Percentiles rank a stretch among this genome's conserved stretches.
phyloP scores from a whole-genome alignment of 2,113 vertebrate genomes.

The Taurulus bubalis region DNA sequence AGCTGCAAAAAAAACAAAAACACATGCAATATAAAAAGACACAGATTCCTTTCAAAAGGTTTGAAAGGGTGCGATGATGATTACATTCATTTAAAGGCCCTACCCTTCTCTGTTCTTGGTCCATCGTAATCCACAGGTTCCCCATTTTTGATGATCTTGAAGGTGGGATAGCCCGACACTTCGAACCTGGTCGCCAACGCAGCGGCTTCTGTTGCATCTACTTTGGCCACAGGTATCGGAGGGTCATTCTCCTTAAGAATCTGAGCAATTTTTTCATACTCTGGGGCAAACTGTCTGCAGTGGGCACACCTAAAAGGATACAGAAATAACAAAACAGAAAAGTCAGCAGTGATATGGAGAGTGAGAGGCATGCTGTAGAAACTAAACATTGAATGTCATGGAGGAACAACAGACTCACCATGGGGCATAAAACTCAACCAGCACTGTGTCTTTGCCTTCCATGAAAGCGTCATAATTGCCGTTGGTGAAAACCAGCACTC shows the following conservation, averaged over 20 bases:
- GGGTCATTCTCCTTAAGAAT: conserved; percentile 91
- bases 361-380: background rate
- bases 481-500: conserved; percentile 90
- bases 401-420: conserved; percentile 83
- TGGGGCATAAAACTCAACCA: conserved; percentile 97
- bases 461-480: conserved; percentile 92
- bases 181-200: conserved; percentile 88
- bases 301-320: conserved; percentile 91
- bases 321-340: background rate
- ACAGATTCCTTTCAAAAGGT: background rate
- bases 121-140: conserved; percentile 94
- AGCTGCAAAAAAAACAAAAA: conserved; percentile 80
- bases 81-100: accelerated
- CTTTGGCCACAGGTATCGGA: conserved; percentile 93
- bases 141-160: conserved; percentile 97
- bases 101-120: conserved; percentile 89
- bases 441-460: conserved; percentile 91
- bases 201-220: conserved; percentile 90
- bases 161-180: conserved; percentile 95
- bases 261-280: conserved; percentile 95
- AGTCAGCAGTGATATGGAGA: background rate
- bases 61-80: accelerated
- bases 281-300: conserved; percentile 95
- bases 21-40: too few relatives aligned
- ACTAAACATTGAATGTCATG: background rate